Base-by-base conservation (phyloP, 2,113 vertebrate species). In the Apus apus region DNA sequence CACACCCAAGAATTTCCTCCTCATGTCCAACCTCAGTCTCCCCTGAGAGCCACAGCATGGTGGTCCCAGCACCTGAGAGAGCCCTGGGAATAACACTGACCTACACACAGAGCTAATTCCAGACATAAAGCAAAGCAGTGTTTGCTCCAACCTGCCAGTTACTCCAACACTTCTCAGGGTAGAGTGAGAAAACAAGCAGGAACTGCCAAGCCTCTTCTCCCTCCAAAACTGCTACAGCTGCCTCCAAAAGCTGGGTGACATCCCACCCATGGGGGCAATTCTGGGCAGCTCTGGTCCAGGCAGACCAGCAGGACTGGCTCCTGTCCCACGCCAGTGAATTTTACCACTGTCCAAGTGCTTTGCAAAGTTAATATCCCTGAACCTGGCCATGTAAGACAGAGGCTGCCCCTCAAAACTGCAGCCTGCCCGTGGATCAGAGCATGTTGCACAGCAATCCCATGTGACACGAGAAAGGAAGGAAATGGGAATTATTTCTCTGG, bases 361-460 rank as follows among this genome's bases (percentile, higher is more conserved):
- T 15, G 50, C 29, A 38, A 73, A 94, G 40, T 56, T 7, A 3
- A 4, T 1, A 8, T 21, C 70, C 89, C 74, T 10, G 19, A 75
- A n/a, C 11, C 45, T 17, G 67, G 7, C 65, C 38, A 1, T 0
- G 27, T 19, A 20, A 77, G 78, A 25, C 58, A 36, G 57, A 79
- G n/a, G 5, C 50, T 48, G 9, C 6, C 67, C 79, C 83, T n/a
- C 36, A 78, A 29, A 27, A 15, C 29, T 4, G 23, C 50, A 8
- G 57, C 38, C 14, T 2, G 34, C 4, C 71, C 4, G 19, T 36
- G 36, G 66, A 45, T 32, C 62, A 46, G 85, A 80, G 67, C 27
- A 1, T 0, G 10, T 3, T 64, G 58, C 60, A 25, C 61, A 21
- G 70, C 0, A 2, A 71, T 0, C 17, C n/a, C 60, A 15, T 5